Evolutionary conservation across 2,888 invertebrate genomes (phyloP), one percentile per base, ranked within the genome.

Genomic region (Drosophila pseudotalamancana): DNA sequence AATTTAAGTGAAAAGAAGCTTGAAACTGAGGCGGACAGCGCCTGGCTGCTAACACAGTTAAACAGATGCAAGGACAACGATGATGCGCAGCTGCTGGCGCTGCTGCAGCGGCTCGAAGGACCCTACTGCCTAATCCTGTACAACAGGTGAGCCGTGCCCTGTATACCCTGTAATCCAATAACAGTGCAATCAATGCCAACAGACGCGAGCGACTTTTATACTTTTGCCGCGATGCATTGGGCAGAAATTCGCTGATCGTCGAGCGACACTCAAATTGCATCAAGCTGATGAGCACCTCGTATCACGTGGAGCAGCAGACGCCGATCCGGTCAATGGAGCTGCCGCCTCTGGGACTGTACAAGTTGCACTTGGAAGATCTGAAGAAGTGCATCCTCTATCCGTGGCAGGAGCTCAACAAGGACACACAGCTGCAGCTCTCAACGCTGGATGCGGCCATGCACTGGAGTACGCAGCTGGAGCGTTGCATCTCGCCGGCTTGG

Each of bases 121-220:
- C 98, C 98, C 23, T 98, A 95, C 91, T 94, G 97, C 56, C 93
- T 98, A 61, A 93, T 98, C 72, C 96, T 95, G 89, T 96, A 94
- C 89, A 93, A 95, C 85, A 94, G 60, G 72, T 42, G 29, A 19
- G 18, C 16, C 19, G 29, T 29, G 3, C 25, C 3, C 25, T 12
- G n/a, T 14, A 23, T 31, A 27, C 9, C 12, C 37, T 39, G 21
- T 9, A 45, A 0, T 5, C 3, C 31, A 12, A 31, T 6, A 14
- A n/a, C 0, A 6, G 6, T 12, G 2, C 8, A 1, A 14, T 3
- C 9, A 6, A 12, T 2, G n/a, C 0, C 1, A 1, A 1, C 23
- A 72, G 93, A 86, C 46, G 72, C 4, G 90, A 89, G 0, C 91
- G 93, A 35, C 89, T 90, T 11, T 77, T 98, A 34, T 97, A 95